Evolutionary conservation across 1,140 invertebrate species (phyloP), one percentile per base, ranked within the genome.

Genomic region (Drosophila teissieri): DNA sequence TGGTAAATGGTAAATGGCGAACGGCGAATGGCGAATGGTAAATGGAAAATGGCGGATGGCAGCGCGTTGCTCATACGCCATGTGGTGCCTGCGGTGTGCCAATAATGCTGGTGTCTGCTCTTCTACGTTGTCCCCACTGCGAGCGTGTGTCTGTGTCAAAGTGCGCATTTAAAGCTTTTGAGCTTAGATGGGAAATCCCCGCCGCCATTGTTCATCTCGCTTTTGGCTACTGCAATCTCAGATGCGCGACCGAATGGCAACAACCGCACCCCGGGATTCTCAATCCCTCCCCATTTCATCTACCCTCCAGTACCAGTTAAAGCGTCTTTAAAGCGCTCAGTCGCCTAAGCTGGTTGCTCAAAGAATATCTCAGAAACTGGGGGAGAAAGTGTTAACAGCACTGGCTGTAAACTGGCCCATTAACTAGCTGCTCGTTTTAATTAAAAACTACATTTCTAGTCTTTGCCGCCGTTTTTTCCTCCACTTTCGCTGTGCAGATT

Each of bases 361-460:
- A 42, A 62, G 24, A 17, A 51, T 48, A 22, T 39, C 19, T 42
- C 17, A 37, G 45, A 44, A 34, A 15, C 51, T 45, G 24, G 15
- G 17, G 45, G 40, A 24, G 61, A 72, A 78, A 83, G 79, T 69
- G 67, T 82, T 79, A 79, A 76, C 83, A 76, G 55, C 73, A 42
- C 45, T 72, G 51, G 44, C 14, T 27, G 31, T 40, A 49, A 67
- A 74, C 48, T 68, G 53, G 69, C 27, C 78, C 74, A 81, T 85
- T 88, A 85, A 85, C 74, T 68, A 75, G 73, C 63, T 64, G 62
- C 60, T 68, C 55, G 75, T 75, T 85, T 86, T 86, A 86, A 86
- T 86, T 86, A 86, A 86, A 86, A 86, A 86, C 75, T 83, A 76
- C 62, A 79, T 69, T 65, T 57, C 78, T 57, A 57, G 45, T 75